These are phyloP conservation scores for Euplagia quadripunctaria DNA, from an alignment of 2,888 invertebrate genomes.

Conservation along the genomic window DNA sequence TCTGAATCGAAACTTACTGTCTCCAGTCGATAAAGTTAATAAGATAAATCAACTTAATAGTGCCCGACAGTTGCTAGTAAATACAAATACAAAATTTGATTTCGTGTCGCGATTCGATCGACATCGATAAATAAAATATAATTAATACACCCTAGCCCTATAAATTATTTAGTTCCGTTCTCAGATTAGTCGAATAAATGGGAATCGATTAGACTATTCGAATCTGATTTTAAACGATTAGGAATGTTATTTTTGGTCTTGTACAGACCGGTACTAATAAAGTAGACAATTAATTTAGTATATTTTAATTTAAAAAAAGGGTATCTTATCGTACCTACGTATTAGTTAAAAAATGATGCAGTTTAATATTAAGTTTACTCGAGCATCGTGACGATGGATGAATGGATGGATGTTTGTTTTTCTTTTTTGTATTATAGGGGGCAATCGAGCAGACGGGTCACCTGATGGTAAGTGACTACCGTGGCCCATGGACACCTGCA, in stretches of 20 bases:
- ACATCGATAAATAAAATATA: constrained; percentile 57
- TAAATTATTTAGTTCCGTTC: constrained; percentile 53
- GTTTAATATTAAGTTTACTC: too few species aligned
- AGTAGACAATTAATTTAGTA: constrained; percentile 15
- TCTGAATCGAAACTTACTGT: constrained; percentile 60
- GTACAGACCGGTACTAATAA: constrained; percentile 10
- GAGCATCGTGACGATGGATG: too few species aligned
- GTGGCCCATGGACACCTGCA: too few species aligned
- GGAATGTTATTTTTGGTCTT: constrained; percentile 34
- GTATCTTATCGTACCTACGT: background rate
- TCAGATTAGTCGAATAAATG: constrained; percentile 42
- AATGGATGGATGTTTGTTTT: too few species aligned
- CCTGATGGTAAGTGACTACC: too few species aligned
- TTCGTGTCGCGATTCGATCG: constrained; percentile 65
- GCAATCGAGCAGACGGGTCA: too few species aligned
- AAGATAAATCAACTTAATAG: constrained; percentile 77
- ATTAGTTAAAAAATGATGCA: background rate
- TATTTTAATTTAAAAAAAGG: background rate
- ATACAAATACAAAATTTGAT: constrained; percentile 66
- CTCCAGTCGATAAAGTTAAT: constrained; percentile 76
- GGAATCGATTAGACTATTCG: constrained; percentile 43
- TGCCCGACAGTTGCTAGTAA: constrained; percentile 64
- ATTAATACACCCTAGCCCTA: constrained; percentile 64
- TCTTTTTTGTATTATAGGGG: too few species aligned
- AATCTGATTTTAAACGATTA: constrained; percentile 47